These are phyloP conservation scores for Graphium colonna DNA, from an alignment of 2,888 invertebrate species.

Conservation along the genomic window DNA sequence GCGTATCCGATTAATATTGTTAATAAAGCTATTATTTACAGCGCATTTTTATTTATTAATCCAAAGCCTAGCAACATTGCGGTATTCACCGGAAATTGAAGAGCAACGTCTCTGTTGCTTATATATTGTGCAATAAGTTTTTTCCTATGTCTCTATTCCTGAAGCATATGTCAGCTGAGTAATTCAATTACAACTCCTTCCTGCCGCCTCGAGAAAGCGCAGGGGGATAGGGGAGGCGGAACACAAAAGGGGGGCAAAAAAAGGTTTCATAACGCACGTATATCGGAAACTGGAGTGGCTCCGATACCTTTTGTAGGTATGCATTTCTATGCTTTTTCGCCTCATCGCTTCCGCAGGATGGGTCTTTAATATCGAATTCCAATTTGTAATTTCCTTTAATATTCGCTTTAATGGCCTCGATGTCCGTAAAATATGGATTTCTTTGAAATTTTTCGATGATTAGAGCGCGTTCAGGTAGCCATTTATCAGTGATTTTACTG, in stretches of 20 bases:
- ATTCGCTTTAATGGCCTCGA: neutral
- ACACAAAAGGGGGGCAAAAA: slow-evolving; percentile 52
- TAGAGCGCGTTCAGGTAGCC: neutral
- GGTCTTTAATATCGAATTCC: slow-evolving; percentile 17
- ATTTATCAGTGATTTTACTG: neutral
- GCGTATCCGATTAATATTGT: no score
- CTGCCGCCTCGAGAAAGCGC: slow-evolving; percentile 34
- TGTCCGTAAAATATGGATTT: neutral
- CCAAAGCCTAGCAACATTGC: no score
- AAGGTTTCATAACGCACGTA: slow-evolving; percentile 49
- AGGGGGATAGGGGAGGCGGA: slow-evolving; percentile 39
- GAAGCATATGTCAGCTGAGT: slow-evolving; percentile 46
- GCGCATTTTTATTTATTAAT: no score
- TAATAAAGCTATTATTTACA: no score
- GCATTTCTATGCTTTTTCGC: slow-evolving; percentile 7
- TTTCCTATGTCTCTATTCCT: slow-evolving; percentile 28
- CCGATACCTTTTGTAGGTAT: slow-evolving; percentile 19
- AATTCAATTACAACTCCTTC: slow-evolving; percentile 68
- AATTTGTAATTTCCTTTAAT: slow-evolving; percentile 7
- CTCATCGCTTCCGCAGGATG: slow-evolving; percentile 8
- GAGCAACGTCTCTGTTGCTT: neutral
- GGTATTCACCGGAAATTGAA: no score
- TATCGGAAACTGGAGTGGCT: slow-evolving; percentile 20
- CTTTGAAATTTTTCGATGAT: slow-evolving; percentile 2
- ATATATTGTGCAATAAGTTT: neutral